Evolutionary conservation across 2,888 invertebrate species (phyloP), one percentile per base, ranked within the genome.

Genomic region (Anoplius nigerrimus): DNA sequence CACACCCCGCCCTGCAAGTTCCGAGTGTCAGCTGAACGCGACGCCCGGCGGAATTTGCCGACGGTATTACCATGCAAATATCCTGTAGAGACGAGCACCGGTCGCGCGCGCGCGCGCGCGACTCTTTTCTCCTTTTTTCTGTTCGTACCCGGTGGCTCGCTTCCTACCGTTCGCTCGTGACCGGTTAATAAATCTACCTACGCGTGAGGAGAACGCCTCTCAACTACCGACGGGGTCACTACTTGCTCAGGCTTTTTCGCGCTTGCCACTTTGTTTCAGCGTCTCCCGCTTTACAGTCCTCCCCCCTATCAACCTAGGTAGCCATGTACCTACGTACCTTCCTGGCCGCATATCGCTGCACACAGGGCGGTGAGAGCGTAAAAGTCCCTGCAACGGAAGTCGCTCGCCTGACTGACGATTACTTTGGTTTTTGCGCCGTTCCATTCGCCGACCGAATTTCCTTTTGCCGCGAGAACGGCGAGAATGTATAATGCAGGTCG

Each of bases 141-240:
- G 43, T 66, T 45, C 52, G 1, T 16, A 8, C 20, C 24, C 27
- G 16, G 43, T 20, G 15, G 18, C 62, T 66, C 71, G 71, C 67
- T 70, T 65, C 69, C 66, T 62, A 58, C 56, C 72, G 63, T 71
- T 70, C 65, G 74, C 72, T 78, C 69, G 72, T 66, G 70, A 75
- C 70, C 67, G 74, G 82, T 82, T 78, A 82, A 82, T 82, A 80
- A 77, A 78, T 79, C 76, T 71, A 72, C 65, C 75, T 69, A 72
- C 69, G 73, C 72, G 72, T 75, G 76, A 74, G 70, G 76, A 72
- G 78, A 63, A 52, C 34, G 34, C 34, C 34, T 34, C 34, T 34
- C 34, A 34, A 34, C 34, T 34, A 34, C 34, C 34, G 11, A 13
- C 73, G 65, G 27, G 2, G 27, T 6, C 6, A 27, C 27, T 27